Evolutionary conservation across 2,797 vertebrate species (phyloP).

Genomic region (Epinephelus malabaricus): DNA sequence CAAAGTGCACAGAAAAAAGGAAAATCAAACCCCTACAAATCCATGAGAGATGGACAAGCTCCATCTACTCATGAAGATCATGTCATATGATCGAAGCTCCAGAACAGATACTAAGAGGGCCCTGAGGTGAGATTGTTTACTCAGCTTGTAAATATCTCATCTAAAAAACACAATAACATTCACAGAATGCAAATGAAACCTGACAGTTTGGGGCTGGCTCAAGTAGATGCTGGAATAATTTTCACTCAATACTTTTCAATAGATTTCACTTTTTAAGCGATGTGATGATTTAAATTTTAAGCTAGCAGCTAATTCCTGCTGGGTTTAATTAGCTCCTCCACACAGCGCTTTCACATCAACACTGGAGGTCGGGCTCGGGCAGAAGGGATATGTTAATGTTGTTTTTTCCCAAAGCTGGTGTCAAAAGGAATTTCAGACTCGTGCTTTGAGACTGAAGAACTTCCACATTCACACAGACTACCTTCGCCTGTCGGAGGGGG

Average conservation of each 20-base stretch:
- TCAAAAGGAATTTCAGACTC: conserved; percentile 2
- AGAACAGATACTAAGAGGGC: background rate
- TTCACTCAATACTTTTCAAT: background rate
- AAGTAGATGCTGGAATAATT: background rate
- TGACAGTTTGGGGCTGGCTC: conserved; percentile 2
- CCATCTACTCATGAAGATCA: background rate
- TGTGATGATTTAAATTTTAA: conserved; percentile 11
- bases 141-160: background rate
- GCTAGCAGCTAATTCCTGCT: conserved; percentile 10
- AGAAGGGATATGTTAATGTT: conserved; percentile 3
- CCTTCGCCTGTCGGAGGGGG: background rate
- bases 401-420: conserved; percentile 1
- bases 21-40: background rate
- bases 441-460: conserved; percentile 11
- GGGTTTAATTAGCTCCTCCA: conserved; percentile 13
- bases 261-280: background rate
- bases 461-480: background rate
- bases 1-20: background rate
- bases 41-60: background rate
- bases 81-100: background rate
- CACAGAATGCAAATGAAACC: background rate
- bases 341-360: background rate
- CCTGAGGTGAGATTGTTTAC: background rate
- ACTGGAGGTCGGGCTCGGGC: background rate
- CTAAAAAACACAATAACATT: background rate